Base-by-base conservation (phyloP, 1,140 invertebrate genomes). In the Ptiloglossa arizonensis region DNA sequence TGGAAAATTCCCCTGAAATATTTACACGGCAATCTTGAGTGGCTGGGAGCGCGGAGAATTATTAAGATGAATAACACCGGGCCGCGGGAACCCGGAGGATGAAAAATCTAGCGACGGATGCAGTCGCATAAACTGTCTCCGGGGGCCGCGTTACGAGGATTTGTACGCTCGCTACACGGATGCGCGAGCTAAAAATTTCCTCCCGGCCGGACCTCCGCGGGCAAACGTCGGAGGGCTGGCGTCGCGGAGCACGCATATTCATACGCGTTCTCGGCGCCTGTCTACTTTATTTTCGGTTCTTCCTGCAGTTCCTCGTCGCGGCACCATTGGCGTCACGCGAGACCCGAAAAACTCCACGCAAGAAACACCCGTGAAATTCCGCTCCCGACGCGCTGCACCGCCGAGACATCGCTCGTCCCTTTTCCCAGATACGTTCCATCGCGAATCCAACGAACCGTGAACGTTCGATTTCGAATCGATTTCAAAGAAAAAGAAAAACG, bases 271-370 rank as follows among this genome's bases (percentile, higher is more conserved):
- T 54, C 77, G 86, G 60, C 83, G 87, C 75, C 87, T 78, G 87
- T 86, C 85, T 82, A 88, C 82, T 89, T 89, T 89, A 89, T 89
- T 89, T 89, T 89, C 75, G 86, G 87, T 87, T 79, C 86, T 86
- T 87, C 88, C 87, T 85, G 86, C 82, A 73, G 75, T 77, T 66
- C 35, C 50, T 69, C 74, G 79, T 79, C 83, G 44, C 77, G 71
- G 66, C 81, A 60, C 76, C 82, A 85, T 82, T 85, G 82, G 81
- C 87, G 86, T 88, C 87, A 79, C 75, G 59, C 57, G 27, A 73
- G n/a, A 27, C 22, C 41, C 79, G 81, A 85, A 85, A 85, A 85
- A 85, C 83, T 60, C 50, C 38, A 13, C 29, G 72, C 52, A 52
- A 81, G 83, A 70, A 73, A 81, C 63, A 66, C 48, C 27, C 44